A percentile compares a stretch with the other conserved stretches of the same genome.
These are phyloP conservation scores for Enteromius trimaculatus DNA, from an alignment of 2,797 vertebrate species.

Conservation along the genomic window DNA sequence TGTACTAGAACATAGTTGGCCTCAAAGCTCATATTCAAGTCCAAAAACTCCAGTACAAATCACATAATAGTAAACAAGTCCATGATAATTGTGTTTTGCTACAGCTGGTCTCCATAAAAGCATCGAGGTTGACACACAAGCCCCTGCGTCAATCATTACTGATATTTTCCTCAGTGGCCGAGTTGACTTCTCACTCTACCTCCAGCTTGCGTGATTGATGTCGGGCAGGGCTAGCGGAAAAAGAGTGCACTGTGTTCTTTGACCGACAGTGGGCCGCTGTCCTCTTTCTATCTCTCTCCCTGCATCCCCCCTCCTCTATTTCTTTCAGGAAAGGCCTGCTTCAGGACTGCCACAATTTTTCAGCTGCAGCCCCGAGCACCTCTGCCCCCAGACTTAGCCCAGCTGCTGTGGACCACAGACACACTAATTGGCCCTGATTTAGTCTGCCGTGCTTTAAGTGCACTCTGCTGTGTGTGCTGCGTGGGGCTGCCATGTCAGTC, in stretches of 20 bases:
- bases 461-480: conserved; percentile 49
- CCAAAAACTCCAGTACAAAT: not conserved
- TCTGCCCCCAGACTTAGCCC: conserved; percentile 50
- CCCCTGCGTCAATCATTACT: conserved; percentile 1
- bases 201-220: conserved; percentile 32
- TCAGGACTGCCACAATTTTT: conserved; percentile 41
- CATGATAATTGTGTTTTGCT: not conserved
- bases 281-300: conserved; percentile 15
- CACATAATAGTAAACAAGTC: conserved; percentile 2
- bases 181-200: conserved; percentile 29
- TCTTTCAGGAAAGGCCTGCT: conserved; percentile 22
- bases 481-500: conserved; percentile 59
- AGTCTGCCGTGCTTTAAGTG: conserved; percentile 58
- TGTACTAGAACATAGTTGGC: not conserved
- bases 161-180: conserved; percentile 12
- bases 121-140: conserved; percentile 3
- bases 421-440: conserved; percentile 61
- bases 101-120: not conserved
- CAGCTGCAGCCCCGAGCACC: conserved; percentile 31
- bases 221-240: not conserved
- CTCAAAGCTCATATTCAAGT: not conserved
- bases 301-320: not conserved
- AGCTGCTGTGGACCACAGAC: conserved; percentile 44
- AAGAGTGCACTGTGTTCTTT: conserved; percentile 22
- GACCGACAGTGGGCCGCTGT: conserved; percentile 2